These are phyloP conservation scores for Enteromius trimaculatus DNA, from an alignment of 2,797 vertebrate genomes.

Conservation along the genomic window DNA sequence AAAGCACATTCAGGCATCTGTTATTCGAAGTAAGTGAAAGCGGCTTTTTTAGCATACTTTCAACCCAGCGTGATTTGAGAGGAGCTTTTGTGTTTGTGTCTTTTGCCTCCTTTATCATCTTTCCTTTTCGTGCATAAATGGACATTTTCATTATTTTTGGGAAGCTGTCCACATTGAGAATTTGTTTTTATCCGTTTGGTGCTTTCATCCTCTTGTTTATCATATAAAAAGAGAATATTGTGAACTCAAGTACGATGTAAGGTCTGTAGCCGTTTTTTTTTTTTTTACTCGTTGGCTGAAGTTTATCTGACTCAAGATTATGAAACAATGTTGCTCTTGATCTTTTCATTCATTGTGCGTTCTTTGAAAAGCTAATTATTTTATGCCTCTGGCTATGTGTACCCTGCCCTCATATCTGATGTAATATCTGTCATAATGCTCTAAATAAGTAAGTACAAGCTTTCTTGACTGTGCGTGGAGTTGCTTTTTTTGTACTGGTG, in stretches of 20 bases:
- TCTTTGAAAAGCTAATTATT: constrained; percentile 33
- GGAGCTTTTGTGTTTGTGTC: constrained; percentile 45
- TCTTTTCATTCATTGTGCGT: constrained; percentile 21
- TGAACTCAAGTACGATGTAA: background rate
- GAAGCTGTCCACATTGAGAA: constrained; percentile 24
- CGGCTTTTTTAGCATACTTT: constrained; percentile 41
- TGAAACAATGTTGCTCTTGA: constrained; percentile 20
- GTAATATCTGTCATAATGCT: constrained; percentile 26
- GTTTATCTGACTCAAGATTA: constrained; percentile 24
- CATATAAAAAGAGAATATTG: constrained; percentile 4
- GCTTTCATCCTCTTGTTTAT: constrained; percentile 26
- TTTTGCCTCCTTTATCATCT: constrained; percentile 11
- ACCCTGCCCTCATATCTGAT: constrained; percentile 8
- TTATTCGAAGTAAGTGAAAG: constrained; percentile 32
- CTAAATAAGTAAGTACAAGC: constrained; percentile 10
- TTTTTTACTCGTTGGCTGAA: background rate
- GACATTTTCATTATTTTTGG: constrained; percentile 31
- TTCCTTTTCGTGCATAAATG: background rate
- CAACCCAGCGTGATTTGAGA: constrained; percentile 2
- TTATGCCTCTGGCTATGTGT: constrained; percentile 7
- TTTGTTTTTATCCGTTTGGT: constrained; percentile 22
- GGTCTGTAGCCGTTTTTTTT: constrained; percentile 2
- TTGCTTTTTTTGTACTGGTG: background rate
- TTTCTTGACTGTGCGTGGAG: background rate
- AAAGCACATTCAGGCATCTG: constrained; percentile 38